These are phyloP conservation scores for Rana temporaria DNA, from an alignment of 2,113 vertebrate genomes.

Conservation along the genomic window DNA sequence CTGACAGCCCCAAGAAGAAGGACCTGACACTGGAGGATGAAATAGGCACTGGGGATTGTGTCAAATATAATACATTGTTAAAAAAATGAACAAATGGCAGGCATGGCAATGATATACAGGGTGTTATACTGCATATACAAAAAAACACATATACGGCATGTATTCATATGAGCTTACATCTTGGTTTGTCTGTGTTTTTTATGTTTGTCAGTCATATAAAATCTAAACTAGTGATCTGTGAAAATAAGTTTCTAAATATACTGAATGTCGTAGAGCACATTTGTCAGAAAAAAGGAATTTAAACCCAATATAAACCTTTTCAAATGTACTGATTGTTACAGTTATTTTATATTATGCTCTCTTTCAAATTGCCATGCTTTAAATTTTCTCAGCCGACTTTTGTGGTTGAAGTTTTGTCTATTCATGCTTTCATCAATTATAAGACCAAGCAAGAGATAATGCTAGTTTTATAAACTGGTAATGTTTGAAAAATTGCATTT, in stretches of 20 bases:
- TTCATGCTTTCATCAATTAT: constrained; percentile 58
- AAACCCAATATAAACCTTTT: constrained; percentile 53
- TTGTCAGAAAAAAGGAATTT: constrained; percentile 35
- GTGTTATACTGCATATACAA: background rate
- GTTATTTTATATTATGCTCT: constrained; percentile 47
- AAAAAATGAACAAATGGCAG: too few relatives aligned
- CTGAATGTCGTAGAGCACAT: constrained; percentile 19
- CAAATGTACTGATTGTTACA: constrained; percentile 33
- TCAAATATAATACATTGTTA: too few relatives aligned
- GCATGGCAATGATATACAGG: too few relatives aligned
- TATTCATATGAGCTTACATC: background rate
- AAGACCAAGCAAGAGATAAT: constrained; percentile 54
- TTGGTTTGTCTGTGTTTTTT: background rate
- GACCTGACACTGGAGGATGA: too few relatives aligned
- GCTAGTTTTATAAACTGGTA: constrained; percentile 54
- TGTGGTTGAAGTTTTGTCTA: constrained; percentile 54
- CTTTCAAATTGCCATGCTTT: constrained; percentile 52
- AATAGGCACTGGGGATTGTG: too few relatives aligned
- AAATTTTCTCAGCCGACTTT: constrained; percentile 47
- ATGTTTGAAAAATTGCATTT: constrained; percentile 57
- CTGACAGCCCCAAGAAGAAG: too few relatives aligned
- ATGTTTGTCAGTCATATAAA: constrained; percentile 2
- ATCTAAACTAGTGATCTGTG: constrained; percentile 38
- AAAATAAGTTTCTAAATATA: constrained; percentile 48
- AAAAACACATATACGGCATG: background rate